Base-by-base conservation (phyloP, 2,113 vertebrate species). In the Steatornis caripensis region DNA sequence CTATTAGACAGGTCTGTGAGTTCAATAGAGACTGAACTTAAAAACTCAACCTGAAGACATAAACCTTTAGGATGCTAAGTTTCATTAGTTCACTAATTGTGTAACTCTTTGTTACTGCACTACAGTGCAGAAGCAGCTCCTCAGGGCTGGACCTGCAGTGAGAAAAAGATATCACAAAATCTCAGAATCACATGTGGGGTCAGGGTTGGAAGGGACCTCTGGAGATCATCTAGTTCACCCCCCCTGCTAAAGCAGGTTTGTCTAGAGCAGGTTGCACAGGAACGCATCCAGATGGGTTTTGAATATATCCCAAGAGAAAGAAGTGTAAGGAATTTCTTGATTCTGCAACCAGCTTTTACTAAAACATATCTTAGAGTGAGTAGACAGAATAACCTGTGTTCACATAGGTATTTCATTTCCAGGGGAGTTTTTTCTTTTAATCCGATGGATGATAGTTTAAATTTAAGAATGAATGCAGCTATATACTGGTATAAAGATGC, bases 71-170 rank as follows among this genome's bases (percentile, higher is more conserved):
- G 21, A 65, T 39, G 18, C 3, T 49, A 57, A 32, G 10, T n/a
- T 72, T 62, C 19, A 18, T 88, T 41, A 43, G 29, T 71, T 89
- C 20, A 51, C 3, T 60, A 54, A 60, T 37, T n/a, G 17, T 16
- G 10, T 41, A 82, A 49, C 29, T 74, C 17, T 23, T 81, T 70
- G 2, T 41, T 66, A 46, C 23, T 62, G 12, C 10, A 57, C 1
- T 24, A 19, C 26, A n/a, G 5, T 0, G 0, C 9, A 53, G 43
- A 79, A 62, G 30, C 11, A 70, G 20, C 2, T 71, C 15, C 65
- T 82, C 55, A 49, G 37, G 60, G 18, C 26, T 54, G 20, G 46
- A 46, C 13, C 14, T 1, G 1, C 32, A 34, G 23, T 34, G 24
- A 51, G 22, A n/a, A 84, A 43, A n/a, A n/a, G n/a, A n/a, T n/a